These are phyloP conservation scores for Monopterus albus DNA, from an alignment of 2,113 vertebrate species.

Conservation along the genomic window DNA sequence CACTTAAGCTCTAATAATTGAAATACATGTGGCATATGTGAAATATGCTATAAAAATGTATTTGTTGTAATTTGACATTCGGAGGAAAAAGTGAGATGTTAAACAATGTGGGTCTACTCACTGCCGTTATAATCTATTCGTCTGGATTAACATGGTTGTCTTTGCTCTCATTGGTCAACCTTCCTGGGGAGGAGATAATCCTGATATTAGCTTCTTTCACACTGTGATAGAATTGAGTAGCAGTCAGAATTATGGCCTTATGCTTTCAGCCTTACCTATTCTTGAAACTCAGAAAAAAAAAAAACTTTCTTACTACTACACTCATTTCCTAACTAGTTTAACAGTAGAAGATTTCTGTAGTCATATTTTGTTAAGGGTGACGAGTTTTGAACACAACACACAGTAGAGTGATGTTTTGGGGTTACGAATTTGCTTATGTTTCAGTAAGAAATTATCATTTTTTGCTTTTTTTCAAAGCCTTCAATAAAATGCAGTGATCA, in stretches of 20 bases:
- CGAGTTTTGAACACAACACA: conserved; percentile 20
- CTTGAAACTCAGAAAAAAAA: conserved; percentile 24
- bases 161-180: conserved; percentile 6
- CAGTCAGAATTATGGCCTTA: conserved; percentile 68
- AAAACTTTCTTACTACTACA: conserved; percentile 38
- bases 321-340: conserved; percentile 53
- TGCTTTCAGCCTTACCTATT: conserved; percentile 70
- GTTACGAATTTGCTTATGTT: conserved; percentile 41
- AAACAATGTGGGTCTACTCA: not conserved
- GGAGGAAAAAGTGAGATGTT: not conserved
- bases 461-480: conserved; percentile 67
- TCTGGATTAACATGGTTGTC: conserved; percentile 15
- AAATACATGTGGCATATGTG: not conserved
- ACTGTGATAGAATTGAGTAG: conserved; percentile 71
- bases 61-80: not conserved
- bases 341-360: conserved; percentile 44
- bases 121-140: conserved; percentile 9
- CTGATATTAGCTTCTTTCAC: conserved; percentile 54
- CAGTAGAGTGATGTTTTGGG: conserved; percentile 36
- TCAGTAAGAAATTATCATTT: conserved; percentile 49
- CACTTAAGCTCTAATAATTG: not conserved
- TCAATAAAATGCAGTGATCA: conserved; percentile 77
- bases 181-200: conserved; percentile 30
- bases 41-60: not conserved
- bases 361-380: conserved; percentile 24